Percentiles rank a stretch among this genome's conserved stretches.
Evolutionary conservation across 1,140 invertebrate genomes (phyloP).

Genomic region (Phocides pigmalion): DNA sequence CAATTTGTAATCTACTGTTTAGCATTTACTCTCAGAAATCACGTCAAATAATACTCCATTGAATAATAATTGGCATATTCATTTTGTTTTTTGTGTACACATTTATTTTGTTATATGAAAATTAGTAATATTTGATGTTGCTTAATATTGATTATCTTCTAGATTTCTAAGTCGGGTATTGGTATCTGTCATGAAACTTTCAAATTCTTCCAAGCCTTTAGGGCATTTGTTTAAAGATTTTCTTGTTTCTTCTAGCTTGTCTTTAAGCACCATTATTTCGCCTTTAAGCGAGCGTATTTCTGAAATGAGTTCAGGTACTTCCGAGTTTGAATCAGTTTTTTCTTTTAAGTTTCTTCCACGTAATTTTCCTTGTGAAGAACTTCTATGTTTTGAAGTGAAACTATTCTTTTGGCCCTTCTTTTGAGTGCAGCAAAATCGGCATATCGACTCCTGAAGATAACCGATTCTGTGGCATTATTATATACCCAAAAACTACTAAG

Average conservation of each 20-base stretch:
- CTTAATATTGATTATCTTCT: too few relatives aligned
- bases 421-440: slow-evolving; percentile 17
- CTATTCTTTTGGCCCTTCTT: not conserved
- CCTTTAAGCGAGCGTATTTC: not conserved
- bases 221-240: not conserved
- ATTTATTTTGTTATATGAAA: too few relatives aligned
- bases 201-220: too few relatives aligned
- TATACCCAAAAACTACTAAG: not conserved
- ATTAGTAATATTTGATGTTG: too few relatives aligned
- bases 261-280: not conserved
- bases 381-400: slow-evolving; percentile 13
- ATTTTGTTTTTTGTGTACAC: too few relatives aligned
- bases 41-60: too few relatives aligned
- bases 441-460: slow-evolving; percentile 21
- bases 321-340: not conserved
- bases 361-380: not conserved
- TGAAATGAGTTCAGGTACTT: not conserved
- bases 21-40: too few relatives aligned
- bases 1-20: too few relatives aligned
- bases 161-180: too few relatives aligned
- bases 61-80: too few relatives aligned
- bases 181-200: too few relatives aligned
- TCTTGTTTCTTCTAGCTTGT: not conserved
- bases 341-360: not conserved
- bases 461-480: not conserved